A percentile compares a stretch with the other conserved stretches of the same genome.
Conservation (phyloP, 2,888 invertebrate genomes). For the Archips xylosteana region DNA sequence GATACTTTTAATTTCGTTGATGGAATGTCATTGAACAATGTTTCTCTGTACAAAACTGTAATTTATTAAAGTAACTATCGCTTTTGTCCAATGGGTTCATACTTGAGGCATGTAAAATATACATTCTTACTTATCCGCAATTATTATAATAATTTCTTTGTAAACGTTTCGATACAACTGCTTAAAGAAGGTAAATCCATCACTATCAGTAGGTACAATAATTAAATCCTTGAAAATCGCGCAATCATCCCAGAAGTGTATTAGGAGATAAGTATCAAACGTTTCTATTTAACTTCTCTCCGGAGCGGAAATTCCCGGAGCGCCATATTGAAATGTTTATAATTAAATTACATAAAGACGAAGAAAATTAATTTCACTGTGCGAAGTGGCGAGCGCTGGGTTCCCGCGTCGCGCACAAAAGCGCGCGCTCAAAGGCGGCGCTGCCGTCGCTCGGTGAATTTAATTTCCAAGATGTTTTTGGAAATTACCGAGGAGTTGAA, state of each 20-base stretch:
- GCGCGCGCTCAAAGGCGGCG: conserved; percentile 77
- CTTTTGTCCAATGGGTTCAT: conserved; percentile 13
- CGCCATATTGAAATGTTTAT: conserved; percentile 86
- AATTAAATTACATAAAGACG: conserved; percentile 86
- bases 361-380: conserved; percentile 85
- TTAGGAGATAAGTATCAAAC: conserved; percentile 85
- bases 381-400: conserved; percentile 78
- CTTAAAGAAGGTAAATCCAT: conserved; percentile 23
- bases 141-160: background rate
- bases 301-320: conserved; percentile 81
- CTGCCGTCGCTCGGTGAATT: conserved; percentile 74
- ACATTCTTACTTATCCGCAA: background rate
- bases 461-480: conserved; percentile 84
- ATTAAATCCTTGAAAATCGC: conserved; percentile 77
- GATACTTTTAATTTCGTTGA: conserved; percentile 83
- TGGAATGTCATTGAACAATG: conserved; percentile 68
- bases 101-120: background rate
- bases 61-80: conserved; percentile 21
- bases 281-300: conserved; percentile 85
- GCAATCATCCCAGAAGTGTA: conserved; percentile 83
- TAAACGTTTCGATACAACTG: background rate
- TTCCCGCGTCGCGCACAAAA: conserved; percentile 65
- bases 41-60: conserved; percentile 39
- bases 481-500: conserved; percentile 82
- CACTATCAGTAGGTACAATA: conserved; percentile 61